Evolutionary conservation across 2,888 invertebrate species (phyloP), one percentile per base, ranked within the genome.

Genomic region (Eurytoma adleriae): DNA sequence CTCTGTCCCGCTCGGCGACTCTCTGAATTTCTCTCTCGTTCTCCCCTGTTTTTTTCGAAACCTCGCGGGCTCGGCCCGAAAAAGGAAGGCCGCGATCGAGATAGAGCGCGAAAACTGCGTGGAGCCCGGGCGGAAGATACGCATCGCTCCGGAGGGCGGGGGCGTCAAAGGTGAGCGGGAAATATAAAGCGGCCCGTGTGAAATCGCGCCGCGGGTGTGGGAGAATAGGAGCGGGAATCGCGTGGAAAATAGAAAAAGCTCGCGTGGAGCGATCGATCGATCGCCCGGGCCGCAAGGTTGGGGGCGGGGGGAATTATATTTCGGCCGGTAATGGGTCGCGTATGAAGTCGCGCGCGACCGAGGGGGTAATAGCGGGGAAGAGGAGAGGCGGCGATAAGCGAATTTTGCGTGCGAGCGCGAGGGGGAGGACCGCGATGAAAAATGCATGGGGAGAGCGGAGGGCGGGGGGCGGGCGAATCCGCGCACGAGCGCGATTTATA

Each of bases 401-500:
- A 62, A 73, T 73, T 66, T 56, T 20, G 56, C 4, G 14, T 13
- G 16, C 24, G 48, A n/a, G 24, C 50, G 50, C 16, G 54, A 54
- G 54, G 54, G n/a, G n/a, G 54, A 2, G 3, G 2, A 3, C 16
- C 64, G 73, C 27, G 61, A 73, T 73, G 56, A 73, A 73, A 73
- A 64, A 73, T 73, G 52, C 40, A 64, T 64, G 18, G 54, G 18
- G 40, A 30, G 12, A 54, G 18, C 56, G 54, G 30, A 30, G 16
- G 30, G 56, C 16, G 20, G 40, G 16, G 30, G 10, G 20, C 54
- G 54, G 16, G 20, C 54, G 54, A 73, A 73, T 64, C 40, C 64
- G n/a, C 14, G 54, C 56, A 10, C 40, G 40, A 40, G 64, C 50
- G 73, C 73, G 64, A 64, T 73, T 73, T 73, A 73, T 73, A 73